A percentile compares a stretch with the other conserved stretches of the same genome.
Conservation (phyloP, 2,113 vertebrate species). For the Hydrochoerus hydrochaeris region DNA sequence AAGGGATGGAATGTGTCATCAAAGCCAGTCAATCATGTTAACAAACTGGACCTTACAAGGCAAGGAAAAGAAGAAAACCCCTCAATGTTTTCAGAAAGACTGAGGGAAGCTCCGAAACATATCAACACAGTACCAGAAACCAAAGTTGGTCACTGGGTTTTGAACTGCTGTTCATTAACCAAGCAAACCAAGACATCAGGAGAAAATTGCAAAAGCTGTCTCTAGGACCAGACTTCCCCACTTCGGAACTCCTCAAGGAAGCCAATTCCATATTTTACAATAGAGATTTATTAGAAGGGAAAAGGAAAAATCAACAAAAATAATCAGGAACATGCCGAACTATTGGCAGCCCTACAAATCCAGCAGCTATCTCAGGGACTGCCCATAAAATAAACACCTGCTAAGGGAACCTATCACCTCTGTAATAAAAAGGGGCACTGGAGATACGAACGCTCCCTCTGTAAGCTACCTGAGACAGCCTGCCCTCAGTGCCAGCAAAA, state of each 20-base stretch:
- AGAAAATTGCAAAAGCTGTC: background rate
- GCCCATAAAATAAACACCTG: background rate
- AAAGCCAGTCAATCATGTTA: background rate
- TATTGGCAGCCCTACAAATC: background rate
- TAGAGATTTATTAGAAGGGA: background rate
- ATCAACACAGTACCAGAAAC: background rate
- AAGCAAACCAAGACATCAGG: background rate
- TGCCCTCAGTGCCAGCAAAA: background rate
- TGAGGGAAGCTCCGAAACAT: background rate
- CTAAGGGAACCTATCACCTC: background rate
- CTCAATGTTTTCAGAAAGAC: background rate
- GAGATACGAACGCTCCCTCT: background rate
- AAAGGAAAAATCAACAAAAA: background rate
- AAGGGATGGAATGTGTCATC: background rate
- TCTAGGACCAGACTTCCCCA: background rate
- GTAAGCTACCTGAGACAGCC: background rate
- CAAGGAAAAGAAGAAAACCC: background rate
- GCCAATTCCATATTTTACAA: background rate
- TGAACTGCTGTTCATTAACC: background rate
- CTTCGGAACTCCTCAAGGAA: background rate
- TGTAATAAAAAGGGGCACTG: background rate
- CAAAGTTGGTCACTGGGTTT: background rate
- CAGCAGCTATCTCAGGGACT: background rate
- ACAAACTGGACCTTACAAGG: background rate
- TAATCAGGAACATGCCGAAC: background rate